Percentiles rank a stretch among this genome's conserved stretches.
Conservation (phyloP, 1,140 invertebrate genomes). For the Ips typographus region DNA sequence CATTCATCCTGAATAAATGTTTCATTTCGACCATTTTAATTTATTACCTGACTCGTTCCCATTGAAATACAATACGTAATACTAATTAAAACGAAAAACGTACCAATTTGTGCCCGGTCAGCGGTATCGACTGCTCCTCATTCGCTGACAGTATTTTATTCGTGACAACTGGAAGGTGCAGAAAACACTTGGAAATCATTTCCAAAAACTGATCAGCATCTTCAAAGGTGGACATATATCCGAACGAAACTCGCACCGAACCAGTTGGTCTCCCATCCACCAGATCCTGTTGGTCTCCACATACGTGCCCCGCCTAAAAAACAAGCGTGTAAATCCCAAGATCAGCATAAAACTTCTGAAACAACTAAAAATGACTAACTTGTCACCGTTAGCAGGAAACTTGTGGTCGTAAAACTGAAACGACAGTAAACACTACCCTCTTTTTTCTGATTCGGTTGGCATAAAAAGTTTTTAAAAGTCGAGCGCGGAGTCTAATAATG, state of each 20-base stretch:
- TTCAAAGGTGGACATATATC: conserved; percentile 79
- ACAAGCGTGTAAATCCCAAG: conserved; percentile 14
- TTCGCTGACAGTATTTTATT: too few species aligned
- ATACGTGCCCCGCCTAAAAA: conserved; percentile 81
- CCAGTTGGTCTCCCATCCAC: conserved; percentile 90
- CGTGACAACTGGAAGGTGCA: conserved; percentile 40
- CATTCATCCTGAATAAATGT: too few species aligned
- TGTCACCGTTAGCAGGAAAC: conserved; percentile 14
- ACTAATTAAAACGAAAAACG: too few species aligned
- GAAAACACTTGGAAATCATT: conserved; percentile 74
- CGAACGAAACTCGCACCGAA: conserved; percentile 89
- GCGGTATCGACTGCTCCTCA: too few species aligned
- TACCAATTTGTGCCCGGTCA: too few species aligned
- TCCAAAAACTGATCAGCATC: conserved; percentile 73
- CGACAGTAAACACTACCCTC: conserved; percentile 10
- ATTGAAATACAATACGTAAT: too few species aligned
- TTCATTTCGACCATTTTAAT: too few species aligned
- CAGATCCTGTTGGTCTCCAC: conserved; percentile 87
- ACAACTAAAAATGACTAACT: conserved; percentile 20
- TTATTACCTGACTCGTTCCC: too few species aligned
- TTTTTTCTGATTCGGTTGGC: background rate
- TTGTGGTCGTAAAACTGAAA: conserved; percentile 21
- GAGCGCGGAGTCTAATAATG: background rate
- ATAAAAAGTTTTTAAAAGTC: conserved; percentile 12
- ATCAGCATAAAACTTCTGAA: conserved; percentile 19